These are phyloP conservation scores for Lophotis ruficrista DNA, from an alignment of 2,113 vertebrate genomes.

Conservation along the genomic window DNA sequence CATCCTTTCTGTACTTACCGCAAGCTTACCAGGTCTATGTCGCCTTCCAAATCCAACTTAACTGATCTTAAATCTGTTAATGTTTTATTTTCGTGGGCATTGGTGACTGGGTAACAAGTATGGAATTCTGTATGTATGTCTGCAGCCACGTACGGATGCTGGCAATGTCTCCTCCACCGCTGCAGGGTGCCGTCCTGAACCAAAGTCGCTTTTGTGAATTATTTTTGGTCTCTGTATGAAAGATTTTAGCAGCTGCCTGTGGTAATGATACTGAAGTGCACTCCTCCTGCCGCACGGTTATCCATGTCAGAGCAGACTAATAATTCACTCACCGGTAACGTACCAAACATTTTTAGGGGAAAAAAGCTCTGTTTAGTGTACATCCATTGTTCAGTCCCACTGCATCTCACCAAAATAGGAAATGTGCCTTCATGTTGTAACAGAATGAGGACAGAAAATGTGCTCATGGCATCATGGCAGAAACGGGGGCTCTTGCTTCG, in stretches of 20 bases:
- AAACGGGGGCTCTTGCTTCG: neutral
- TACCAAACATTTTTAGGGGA: neutral
- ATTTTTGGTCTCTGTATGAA: neutral
- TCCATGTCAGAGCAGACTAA: neutral
- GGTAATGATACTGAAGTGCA: neutral
- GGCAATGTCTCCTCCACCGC: neutral
- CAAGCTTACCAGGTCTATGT: neutral
- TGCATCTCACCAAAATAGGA: neutral
- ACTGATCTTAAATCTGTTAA: neutral
- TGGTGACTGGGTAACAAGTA: neutral
- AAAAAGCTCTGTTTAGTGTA: neutral
- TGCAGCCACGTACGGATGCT: neutral
- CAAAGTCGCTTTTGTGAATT: neutral
- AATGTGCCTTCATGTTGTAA: rapidly evolving
- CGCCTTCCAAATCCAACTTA: neutral
- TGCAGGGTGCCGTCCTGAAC: neutral
- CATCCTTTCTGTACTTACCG: neutral
- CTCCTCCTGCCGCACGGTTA: neutral
- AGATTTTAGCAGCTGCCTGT: neutral
- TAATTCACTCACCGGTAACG: neutral
- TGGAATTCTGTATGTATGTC: neutral
- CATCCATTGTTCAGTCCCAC: neutral
- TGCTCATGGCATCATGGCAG: rapidly evolving
- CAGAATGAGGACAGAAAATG: neutral
- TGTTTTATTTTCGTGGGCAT: neutral